phyloP scores from a whole-genome alignment of 2,797 vertebrate species.

The Lagorchestes hirsutus region DNA sequence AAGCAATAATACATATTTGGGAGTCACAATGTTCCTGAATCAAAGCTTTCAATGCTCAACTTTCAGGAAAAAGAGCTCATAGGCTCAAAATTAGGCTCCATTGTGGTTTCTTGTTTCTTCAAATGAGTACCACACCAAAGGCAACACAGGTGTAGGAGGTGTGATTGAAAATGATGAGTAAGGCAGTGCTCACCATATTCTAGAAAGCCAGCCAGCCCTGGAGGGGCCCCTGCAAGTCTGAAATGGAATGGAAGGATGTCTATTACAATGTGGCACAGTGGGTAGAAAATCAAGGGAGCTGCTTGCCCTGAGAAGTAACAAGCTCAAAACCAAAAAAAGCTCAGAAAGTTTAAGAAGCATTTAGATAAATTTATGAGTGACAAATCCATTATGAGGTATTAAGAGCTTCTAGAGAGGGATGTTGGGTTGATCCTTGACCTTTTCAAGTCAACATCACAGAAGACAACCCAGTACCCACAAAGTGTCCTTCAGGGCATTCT shows the following conservation, averaged over 20 bases:
- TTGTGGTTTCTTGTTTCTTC: neutral
- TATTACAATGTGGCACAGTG: neutral
- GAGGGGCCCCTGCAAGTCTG: neutral
- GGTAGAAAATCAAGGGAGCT: neutral
- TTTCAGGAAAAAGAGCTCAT: neutral
- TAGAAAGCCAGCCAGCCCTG: neutral
- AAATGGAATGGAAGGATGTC: neutral
- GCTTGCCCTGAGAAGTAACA: neutral
- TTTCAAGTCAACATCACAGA: constrained; percentile 16
- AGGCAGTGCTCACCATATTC: neutral
- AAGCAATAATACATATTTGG: neutral
- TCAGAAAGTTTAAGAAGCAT: neutral
- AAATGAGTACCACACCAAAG: neutral
- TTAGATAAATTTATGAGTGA: neutral
- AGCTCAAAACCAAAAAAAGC: neutral
- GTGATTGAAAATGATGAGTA: neutral
- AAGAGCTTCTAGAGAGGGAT: neutral
- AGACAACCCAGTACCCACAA: constrained; percentile 35
- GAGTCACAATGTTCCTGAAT: neutral
- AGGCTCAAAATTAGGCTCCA: neutral
- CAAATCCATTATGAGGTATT: neutral
- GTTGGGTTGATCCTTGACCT: neutral
- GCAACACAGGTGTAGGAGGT: neutral
- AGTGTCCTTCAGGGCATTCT: neutral
- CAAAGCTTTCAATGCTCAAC: neutral